Percentiles rank a stretch among this genome's conserved stretches.
These are phyloP conservation scores for Diabrotica undecimpunctata DNA, from an alignment of 1,140 invertebrate species.

Conservation along the genomic window DNA sequence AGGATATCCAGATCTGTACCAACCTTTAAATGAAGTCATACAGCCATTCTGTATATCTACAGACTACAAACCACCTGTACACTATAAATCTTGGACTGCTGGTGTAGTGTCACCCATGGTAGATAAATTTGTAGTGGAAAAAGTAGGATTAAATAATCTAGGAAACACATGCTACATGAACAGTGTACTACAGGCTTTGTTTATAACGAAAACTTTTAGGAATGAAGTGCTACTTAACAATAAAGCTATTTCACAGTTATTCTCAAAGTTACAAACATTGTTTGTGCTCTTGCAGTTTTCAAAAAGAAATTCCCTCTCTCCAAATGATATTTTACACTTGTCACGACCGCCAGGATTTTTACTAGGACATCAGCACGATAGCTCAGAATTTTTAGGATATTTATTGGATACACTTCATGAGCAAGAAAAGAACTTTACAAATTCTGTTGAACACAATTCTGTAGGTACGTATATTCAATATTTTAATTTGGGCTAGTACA, in stretches of 20 bases:
- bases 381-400: constrained; percentile 81
- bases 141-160: constrained; percentile 77
- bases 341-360: constrained; percentile 73
- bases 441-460: constrained; percentile 4
- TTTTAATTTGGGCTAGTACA: background rate
- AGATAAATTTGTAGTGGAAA: constrained; percentile 45
- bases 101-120: constrained; percentile 9
- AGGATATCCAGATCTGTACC: constrained; percentile 47
- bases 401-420: constrained; percentile 69
- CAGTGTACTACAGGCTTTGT: constrained; percentile 76
- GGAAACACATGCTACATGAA: constrained; percentile 89
- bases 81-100: constrained; percentile 36
- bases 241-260: constrained; percentile 52
- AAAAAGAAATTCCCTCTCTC: constrained; percentile 60
- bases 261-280: constrained; percentile 66
- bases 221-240: constrained; percentile 55
- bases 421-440: constrained; percentile 51
- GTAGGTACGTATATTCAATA: constrained; percentile 16
- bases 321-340: constrained; percentile 62
- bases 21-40: constrained; percentile 35
- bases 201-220: constrained; percentile 72
- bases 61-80: constrained; percentile 31
- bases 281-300: constrained; percentile 73
- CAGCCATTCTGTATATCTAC: constrained; percentile 23
- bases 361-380: constrained; percentile 76